Evolutionary conservation across 2,113 vertebrate species (phyloP).

Genomic region (Nettapus auritus): DNA sequence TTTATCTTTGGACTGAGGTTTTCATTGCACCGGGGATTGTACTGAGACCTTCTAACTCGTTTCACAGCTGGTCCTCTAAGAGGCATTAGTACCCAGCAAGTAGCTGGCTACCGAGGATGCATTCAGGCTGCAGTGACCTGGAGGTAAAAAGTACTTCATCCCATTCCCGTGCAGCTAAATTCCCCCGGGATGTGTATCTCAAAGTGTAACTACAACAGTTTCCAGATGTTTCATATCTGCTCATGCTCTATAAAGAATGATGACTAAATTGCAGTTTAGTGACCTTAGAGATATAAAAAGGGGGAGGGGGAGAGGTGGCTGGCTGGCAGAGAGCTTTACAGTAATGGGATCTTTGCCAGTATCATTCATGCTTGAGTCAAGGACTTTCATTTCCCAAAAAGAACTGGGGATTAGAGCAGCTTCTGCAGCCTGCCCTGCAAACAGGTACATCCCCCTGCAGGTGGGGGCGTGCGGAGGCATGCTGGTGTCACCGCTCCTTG

Average conservation of each 20-base stretch:
- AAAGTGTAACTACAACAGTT: conserved; percentile 49
- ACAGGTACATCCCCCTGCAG: background rate
- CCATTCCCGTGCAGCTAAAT: conserved; percentile 9
- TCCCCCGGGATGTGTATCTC: conserved; percentile 22
- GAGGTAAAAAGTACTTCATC: background rate
- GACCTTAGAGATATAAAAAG: conserved; percentile 63
- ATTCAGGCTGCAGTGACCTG: conserved; percentile 18
- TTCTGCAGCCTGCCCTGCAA: conserved; percentile 46
- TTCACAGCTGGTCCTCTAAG: background rate
- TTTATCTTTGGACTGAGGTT: background rate
- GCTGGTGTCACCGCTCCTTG: background rate
- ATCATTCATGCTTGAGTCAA: conserved; percentile 69
- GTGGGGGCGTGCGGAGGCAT: background rate
- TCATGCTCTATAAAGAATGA: conserved; percentile 65
- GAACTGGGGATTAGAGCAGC: conserved; percentile 41
- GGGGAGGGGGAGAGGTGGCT: conserved; percentile 48
- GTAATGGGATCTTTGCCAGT: conserved; percentile 66
- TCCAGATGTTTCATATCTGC: conserved; percentile 58
- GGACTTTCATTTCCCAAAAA: conserved; percentile 68
- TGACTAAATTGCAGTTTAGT: conserved; percentile 66
- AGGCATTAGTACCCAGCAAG: background rate
- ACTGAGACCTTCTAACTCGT: background rate
- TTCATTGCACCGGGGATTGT: background rate
- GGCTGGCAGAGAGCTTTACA: conserved; percentile 58
- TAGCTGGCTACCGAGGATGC: background rate